These are phyloP conservation scores for Hemicrepidius hirtus DNA, from an alignment of 2,888 invertebrate genomes.

Conservation along the genomic window DNA sequence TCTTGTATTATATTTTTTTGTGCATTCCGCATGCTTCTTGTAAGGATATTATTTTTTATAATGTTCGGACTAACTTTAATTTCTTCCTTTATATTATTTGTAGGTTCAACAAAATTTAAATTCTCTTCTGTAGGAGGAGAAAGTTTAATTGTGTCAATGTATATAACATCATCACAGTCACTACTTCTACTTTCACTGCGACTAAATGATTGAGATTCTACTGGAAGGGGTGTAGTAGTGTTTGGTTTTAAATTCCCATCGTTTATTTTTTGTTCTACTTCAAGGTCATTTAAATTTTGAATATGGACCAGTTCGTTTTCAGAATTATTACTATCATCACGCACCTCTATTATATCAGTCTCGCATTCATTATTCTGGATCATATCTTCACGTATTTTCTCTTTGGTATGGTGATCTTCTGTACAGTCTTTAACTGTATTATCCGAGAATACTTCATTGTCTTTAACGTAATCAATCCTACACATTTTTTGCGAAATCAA, in stretches of 20 bases:
- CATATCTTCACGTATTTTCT: background rate
- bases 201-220: background rate
- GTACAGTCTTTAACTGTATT: background rate
- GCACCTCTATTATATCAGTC: too few species aligned
- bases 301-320: background rate
- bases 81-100: too few species aligned
- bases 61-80: background rate
- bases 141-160: background rate
- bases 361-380: too few species aligned
- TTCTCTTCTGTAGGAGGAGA: too few species aligned
- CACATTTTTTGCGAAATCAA: constrained; percentile 34
- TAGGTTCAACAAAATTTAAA: too few species aligned
- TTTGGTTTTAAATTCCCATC: background rate
- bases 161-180: constrained; percentile 8
- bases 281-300: background rate
- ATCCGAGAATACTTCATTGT: background rate
- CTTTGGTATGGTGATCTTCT: background rate
- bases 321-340: background rate
- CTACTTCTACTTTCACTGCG: background rate
- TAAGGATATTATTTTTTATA: background rate
- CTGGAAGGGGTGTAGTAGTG: background rate
- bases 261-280: background rate
- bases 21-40: background rate
- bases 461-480: constrained; percentile 25
- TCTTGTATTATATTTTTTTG: background rate